Evolutionary conservation across 92 coral and sea anemone species (phyloP).

Genomic region (Pocillopora grandis): DNA sequence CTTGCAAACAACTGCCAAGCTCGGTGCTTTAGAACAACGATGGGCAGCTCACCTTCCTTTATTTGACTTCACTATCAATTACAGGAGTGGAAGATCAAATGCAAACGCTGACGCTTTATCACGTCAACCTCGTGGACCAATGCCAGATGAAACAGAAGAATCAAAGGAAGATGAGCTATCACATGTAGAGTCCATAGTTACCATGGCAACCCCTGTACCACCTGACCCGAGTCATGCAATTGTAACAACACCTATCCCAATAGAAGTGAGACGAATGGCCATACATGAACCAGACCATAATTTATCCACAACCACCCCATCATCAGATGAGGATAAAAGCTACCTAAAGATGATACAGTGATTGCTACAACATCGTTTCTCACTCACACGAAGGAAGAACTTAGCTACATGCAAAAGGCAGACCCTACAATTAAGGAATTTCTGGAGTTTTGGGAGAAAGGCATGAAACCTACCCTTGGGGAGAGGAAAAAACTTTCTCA

Average conservation of each 20-base stretch:
- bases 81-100: constrained; percentile 52
- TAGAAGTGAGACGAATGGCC: neutral
- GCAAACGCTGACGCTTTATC: constrained; percentile 65
- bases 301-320: neutral
- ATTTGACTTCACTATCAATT: constrained; percentile 51
- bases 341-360: neutral
- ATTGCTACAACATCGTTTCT: constrained; percentile 24
- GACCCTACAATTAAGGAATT: constrained; percentile 39
- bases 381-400: constrained; percentile 25
- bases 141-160: neutral
- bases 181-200: neutral
- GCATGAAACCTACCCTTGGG: constrained; percentile 9
- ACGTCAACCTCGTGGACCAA: neutral
- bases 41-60: constrained; percentile 69
- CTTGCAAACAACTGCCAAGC: constrained; percentile 49
- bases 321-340: neutral
- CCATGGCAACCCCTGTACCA: neutral
- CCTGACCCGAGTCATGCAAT: neutral
- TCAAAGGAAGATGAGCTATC: neutral
- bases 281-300: neutral
- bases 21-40: constrained; percentile 63
- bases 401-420: constrained; percentile 22
- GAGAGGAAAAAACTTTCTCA: constrained; percentile 30
- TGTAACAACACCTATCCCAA: neutral
- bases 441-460: constrained; percentile 13